Base-by-base conservation (phyloP, 2,888 invertebrate genomes). In the Brachycybe producta region DNA sequence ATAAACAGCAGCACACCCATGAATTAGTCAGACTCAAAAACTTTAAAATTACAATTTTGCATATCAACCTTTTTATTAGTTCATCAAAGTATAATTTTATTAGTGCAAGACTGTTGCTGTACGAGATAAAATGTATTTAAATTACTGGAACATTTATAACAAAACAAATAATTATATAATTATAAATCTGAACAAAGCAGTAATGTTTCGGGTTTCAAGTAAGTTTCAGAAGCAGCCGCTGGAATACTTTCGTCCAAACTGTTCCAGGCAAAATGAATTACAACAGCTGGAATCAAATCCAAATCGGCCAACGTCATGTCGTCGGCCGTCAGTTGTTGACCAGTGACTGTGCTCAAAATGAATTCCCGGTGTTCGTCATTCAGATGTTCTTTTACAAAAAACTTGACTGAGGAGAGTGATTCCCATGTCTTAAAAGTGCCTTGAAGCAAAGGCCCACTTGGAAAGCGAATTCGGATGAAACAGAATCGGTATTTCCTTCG, bases 341-440 rank as follows among this genome's bases (percentile, higher is more conserved):
- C 82, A 2, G 78, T 77, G 0, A 81, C 77, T 0, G 76, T 73
- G 50, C 73, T 73, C n/a, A 90, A 70, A 4, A 72, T 61, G 67
- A 87, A 90, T 0, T 83, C 80, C 46, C 65, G 60, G 49, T 79
- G 68, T 13, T 76, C 74, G 60, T 75, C 75, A 55, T 77, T 75
- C 28, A 92, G 66, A 64, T 82, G 79, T 55, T 87, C 85, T 62
- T 75, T 74, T 0, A 91, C 79, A 66, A 87, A 91, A 52, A 82
- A 79, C 56, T 78, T 70, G n/a, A 91, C 73, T 55, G 79, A 78
- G 1, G 68, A 47, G 28, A 83, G 75, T 56, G 79, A 82, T 64
- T 91, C 91, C 63, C 80, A 79, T 0, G 88, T 82, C 43, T 80
- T 79, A 67, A 92, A 92, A 2, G 90, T 91, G 7, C 90, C 91